Percentiles rank a stretch among this genome's conserved stretches.
phyloP scores from a whole-genome alignment of 2,797 vertebrate species.

The Oophaga sylvatica region DNA sequence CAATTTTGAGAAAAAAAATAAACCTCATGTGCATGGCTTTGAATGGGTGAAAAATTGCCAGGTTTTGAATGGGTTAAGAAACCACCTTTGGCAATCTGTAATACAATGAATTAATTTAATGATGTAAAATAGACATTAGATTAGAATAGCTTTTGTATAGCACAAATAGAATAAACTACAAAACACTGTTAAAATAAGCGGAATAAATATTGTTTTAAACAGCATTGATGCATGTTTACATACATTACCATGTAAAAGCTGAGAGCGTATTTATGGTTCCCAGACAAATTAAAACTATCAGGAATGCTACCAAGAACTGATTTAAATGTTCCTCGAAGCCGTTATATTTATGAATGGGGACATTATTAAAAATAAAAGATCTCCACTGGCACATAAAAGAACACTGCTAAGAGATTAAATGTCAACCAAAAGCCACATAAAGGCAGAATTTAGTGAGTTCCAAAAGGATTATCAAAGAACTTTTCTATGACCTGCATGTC shows the following conservation, averaged over 20 bases:
- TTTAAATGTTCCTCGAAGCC: conserved; percentile 66
- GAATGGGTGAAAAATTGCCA: too few relatives aligned
- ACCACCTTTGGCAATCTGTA: too few relatives aligned
- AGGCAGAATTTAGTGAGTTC: conserved; percentile 66
- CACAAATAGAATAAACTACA: not conserved
- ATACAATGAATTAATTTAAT: too few relatives aligned
- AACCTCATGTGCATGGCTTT: too few relatives aligned
- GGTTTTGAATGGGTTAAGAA: too few relatives aligned
- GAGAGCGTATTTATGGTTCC: conserved; percentile 58
- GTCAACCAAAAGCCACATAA: conserved; percentile 71
- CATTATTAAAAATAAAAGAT: conserved; percentile 75
- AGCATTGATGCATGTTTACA: conserved; percentile 35
- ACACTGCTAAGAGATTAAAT: conserved; percentile 71
- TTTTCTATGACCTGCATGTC: conserved; percentile 63
- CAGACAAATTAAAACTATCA: conserved; percentile 65
- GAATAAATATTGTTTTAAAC: conserved; percentile 19
- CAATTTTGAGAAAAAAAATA: too few relatives aligned
- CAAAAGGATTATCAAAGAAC: conserved; percentile 67
- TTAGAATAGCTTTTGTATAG: not conserved
- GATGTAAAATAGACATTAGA: not conserved
- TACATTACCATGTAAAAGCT: conserved; percentile 30
- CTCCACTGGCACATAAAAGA: conserved; percentile 72
- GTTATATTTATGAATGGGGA: conserved; percentile 69
- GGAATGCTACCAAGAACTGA: conserved; percentile 65
- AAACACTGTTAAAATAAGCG: not conserved